Evolutionary conservation across 2,888 invertebrate species (phyloP), one percentile per base, ranked within the genome.

Genomic region (Ichneumon xanthorius): DNA sequence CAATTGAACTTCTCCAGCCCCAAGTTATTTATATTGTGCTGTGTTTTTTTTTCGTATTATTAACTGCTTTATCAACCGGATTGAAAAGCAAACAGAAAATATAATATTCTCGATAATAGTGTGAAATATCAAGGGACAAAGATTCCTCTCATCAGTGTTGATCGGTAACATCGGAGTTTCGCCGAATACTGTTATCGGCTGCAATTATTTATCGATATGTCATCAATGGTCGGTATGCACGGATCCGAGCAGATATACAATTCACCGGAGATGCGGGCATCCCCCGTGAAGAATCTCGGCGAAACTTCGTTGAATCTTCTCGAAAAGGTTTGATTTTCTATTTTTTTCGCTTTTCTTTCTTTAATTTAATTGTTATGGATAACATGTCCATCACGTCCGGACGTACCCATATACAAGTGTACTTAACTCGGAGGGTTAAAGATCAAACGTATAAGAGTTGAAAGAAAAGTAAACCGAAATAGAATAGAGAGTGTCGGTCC

Each of bases 401-500:
- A 48, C 45, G 45, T 16, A 45, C 45, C 11, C 14, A 6, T 58
- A 16, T 40, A n/a, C 58, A 14, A 65, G 9, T 63, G 7, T 50
- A 72, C 37, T 40, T 26, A 53, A 19, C 45, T 37, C 2, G 50
- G 70, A 48, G 48, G 70, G 45, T 61, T 4, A 40, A 22, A 77
- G 37, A 77, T 67, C 65, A 67, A 77, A 67, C 53, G 67, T 26
- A 16, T 26, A 40, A n/a, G 40, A 58, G 76, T 65, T 53, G 76
- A 65, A 76, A 76, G 71, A 55, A 33, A 65, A 48, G 76, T 87
- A 86, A 80, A 88, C 90, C 88, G 88, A 92, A 92, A 92, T 92
- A 92, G 92, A 91, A 89, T 89, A 63, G 71, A 48, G 76, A 68
- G 58, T 80, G 63, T 82, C 90, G 87, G 88, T 90, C 92, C 90